Percentiles rank a stretch among this genome's conserved stretches.
Conservation (phyloP, 2,113 vertebrate species). For the Anoura caudifer region DNA sequence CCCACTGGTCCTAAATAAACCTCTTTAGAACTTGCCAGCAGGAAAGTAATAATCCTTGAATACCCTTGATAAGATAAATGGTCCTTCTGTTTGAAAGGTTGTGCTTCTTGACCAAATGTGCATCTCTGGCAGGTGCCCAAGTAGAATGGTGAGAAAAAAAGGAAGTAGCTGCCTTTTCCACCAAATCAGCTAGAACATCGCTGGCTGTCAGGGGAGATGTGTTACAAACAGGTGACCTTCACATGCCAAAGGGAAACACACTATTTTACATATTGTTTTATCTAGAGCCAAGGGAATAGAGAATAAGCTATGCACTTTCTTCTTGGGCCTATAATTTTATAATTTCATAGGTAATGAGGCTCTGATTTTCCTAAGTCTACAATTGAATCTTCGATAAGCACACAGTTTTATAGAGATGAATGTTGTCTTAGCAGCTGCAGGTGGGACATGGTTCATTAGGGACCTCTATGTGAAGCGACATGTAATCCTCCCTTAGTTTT, state of each 20-base stretch:
- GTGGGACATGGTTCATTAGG: slow-evolving; percentile 21
- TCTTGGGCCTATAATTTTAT: not conserved
- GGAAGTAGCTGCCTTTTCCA: not conserved
- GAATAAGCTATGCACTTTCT: not conserved
- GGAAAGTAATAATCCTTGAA: not conserved
- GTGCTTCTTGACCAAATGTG: not conserved
- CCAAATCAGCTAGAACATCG: not conserved
- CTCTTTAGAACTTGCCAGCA: not conserved
- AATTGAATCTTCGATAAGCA: slow-evolving; percentile 27
- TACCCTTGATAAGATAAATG: slow-evolving; percentile 34
- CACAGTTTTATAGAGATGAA: slow-evolving; percentile 45
- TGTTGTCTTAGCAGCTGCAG: slow-evolving; percentile 30
- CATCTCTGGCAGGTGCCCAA: not conserved
- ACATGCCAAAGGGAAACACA: not conserved
- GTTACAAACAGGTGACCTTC: not conserved
- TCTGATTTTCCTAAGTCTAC: slow-evolving; percentile 46
- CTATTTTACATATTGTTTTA: not conserved
- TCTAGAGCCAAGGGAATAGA: not conserved
- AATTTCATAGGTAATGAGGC: slow-evolving; percentile 39
- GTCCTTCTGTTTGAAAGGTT: not conserved
- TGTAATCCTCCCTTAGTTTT: slow-evolving; percentile 66
- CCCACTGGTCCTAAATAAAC: not conserved
- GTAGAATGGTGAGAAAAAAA: not conserved
- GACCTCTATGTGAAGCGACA: slow-evolving; percentile 47
- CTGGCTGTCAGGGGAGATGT: not conserved